Evolutionary conservation across 2,888 invertebrate genomes (phyloP).

Genomic region (Dioctria linearis): DNA sequence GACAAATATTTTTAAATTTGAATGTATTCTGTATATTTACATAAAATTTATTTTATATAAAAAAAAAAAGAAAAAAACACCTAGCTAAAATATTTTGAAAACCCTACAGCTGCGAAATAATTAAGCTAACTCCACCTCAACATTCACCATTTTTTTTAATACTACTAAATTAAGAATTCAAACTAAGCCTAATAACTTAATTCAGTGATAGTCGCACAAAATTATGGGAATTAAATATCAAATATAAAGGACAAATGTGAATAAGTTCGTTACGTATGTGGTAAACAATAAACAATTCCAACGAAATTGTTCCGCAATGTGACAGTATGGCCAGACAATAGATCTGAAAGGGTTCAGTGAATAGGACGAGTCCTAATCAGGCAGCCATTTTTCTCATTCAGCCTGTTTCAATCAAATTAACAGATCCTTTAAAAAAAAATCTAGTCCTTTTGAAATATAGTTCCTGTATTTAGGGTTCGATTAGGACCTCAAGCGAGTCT

Average conservation of each 20-base stretch:
- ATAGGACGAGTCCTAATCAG: constrained; percentile 50
- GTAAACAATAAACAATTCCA: constrained; percentile 45
- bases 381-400: constrained; percentile 50
- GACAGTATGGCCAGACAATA: constrained; percentile 25
- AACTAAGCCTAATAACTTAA: too few relatives aligned
- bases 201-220: too few relatives aligned
- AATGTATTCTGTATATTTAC: too few relatives aligned
- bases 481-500: constrained; percentile 67
- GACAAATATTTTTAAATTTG: too few relatives aligned
- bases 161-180: too few relatives aligned
- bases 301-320: constrained; percentile 36
- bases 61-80: too few relatives aligned
- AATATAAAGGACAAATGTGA: neutral
- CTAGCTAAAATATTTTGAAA: too few relatives aligned
- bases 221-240: too few relatives aligned
- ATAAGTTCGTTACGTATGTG: constrained; percentile 34
- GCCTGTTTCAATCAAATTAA: constrained; percentile 48
- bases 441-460: constrained; percentile 54
- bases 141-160: too few relatives aligned
- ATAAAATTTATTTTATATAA: too few relatives aligned
- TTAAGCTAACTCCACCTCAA: too few relatives aligned
- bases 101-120: too few relatives aligned
- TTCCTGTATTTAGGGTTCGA: constrained; percentile 67
- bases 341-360: constrained; percentile 34
- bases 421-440: constrained; percentile 44